Evolutionary conservation across 2,888 invertebrate species (phyloP).

Genomic region (Pachymerium ferrugineum): DNA sequence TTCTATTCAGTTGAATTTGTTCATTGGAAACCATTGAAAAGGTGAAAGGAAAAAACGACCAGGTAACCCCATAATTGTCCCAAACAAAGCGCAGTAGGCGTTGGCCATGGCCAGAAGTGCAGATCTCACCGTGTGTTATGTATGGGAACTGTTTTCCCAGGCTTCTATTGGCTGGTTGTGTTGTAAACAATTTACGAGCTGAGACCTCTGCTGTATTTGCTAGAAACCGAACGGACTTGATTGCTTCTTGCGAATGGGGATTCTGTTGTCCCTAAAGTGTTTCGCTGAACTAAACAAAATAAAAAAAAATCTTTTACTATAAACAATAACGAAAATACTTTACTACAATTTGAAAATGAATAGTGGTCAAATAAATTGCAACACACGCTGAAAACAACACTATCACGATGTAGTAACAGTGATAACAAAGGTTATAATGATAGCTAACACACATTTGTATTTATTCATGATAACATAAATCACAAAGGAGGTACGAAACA

Average conservation of each 20-base stretch:
- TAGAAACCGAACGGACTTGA: conserved; percentile 27
- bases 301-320: conserved; percentile 1
- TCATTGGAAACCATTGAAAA: not conserved
- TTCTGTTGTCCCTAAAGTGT: conserved; percentile 28
- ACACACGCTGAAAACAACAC: too few species aligned
- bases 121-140: conserved; percentile 7
- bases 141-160: conserved; percentile 20
- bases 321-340: not conserved
- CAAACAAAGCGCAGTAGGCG: conserved; percentile 29
- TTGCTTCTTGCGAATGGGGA: conserved; percentile 31
- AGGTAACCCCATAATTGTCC: conserved; percentile 28
- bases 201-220: conserved; percentile 28
- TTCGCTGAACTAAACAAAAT: conserved; percentile 1
- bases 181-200: conserved; percentile 31
- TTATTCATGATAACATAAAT: too few species aligned
- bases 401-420: too few species aligned
- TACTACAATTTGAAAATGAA: too few species aligned
- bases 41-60: not conserved
- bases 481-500: too few species aligned
- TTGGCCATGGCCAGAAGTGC: not conserved
- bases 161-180: conserved; percentile 14
- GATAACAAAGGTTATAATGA: not conserved
- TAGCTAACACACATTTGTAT: too few species aligned
- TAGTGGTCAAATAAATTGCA: too few species aligned
- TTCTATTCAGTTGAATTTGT: not conserved